Percentiles rank a stretch among this genome's conserved stretches.
Conservation (phyloP, 2,113 vertebrate genomes). For the Thymallus thymallus region DNA sequence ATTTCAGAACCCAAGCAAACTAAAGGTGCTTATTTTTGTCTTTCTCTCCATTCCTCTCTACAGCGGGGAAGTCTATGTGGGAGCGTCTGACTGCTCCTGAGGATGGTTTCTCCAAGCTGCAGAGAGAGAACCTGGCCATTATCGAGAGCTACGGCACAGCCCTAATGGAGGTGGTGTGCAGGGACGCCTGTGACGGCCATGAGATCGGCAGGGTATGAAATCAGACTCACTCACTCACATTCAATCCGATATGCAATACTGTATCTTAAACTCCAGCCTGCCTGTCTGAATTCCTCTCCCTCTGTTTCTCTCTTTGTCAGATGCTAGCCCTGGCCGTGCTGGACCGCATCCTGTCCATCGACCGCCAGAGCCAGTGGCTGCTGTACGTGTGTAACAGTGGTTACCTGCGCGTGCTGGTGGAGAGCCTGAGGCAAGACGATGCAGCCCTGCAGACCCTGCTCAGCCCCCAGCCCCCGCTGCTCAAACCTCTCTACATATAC, state of each 20-base stretch:
- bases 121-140: constrained; percentile 90
- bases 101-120: constrained; percentile 92
- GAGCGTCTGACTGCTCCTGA: constrained; percentile 94
- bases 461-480: constrained; percentile 85
- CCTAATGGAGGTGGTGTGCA: constrained; percentile 96
- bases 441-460: constrained; percentile 85
- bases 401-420: constrained; percentile 92
- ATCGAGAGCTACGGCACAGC: constrained; percentile 93
- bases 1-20: too few relatives aligned
- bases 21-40: background rate
- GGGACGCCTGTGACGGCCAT: constrained; percentile 95
- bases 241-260: too few relatives aligned
- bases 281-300: background rate
- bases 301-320: constrained; percentile 57
- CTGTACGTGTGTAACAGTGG: constrained; percentile 93
- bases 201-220: constrained; percentile 89
- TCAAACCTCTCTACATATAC: constrained; percentile 94
- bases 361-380: constrained; percentile 94
- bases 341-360: constrained; percentile 91
- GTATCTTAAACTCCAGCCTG: background rate
- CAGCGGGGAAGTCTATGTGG: constrained; percentile 91
- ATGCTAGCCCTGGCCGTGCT: constrained; percentile 91
- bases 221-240: background rate
- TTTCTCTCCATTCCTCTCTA: constrained; percentile 14
- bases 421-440: constrained; percentile 91